These are phyloP conservation scores for Amphibalanus amphitrite DNA, from an alignment of 1,140 invertebrate genomes.

Conservation along the genomic window DNA sequence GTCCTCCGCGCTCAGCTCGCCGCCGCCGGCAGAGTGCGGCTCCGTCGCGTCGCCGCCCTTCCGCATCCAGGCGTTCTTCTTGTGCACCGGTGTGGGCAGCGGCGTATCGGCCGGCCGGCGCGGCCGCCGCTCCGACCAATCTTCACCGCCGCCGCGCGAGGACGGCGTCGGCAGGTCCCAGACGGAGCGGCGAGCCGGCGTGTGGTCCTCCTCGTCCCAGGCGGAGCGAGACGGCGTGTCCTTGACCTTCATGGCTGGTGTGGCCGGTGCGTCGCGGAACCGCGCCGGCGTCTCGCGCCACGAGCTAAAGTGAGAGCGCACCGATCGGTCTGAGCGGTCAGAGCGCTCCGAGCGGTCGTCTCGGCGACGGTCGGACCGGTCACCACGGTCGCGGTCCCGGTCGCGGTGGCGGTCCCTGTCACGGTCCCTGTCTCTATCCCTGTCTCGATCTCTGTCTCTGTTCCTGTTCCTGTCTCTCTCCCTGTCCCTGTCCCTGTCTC, in stretches of 20 bases:
- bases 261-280: conserved; percentile 18
- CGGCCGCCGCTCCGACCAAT: conserved; percentile 13
- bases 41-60: conserved; percentile 31
- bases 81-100: conserved; percentile 66
- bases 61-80: conserved; percentile 54
- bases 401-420: conserved; percentile 18
- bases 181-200: conserved; percentile 44
- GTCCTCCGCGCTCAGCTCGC: conserved; percentile 44
- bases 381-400: conserved; percentile 18
- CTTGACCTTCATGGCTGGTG: conserved; percentile 13
- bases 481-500: conserved; percentile 12
- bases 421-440: conserved; percentile 23
- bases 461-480: conserved; percentile 17
- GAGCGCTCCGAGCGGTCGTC: conserved; percentile 14
- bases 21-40: conserved; percentile 24
- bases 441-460: conserved; percentile 3
- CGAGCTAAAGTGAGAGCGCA: conserved; percentile 13
- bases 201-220: conserved; percentile 57
- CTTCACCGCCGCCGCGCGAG: conserved; percentile 27
- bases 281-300: conserved; percentile 14
- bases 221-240: conserved; percentile 17
- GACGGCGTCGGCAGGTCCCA: conserved; percentile 87
- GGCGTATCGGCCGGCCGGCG: conserved; percentile 33
- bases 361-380: conserved; percentile 19
- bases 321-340: conserved; percentile 7